Evolutionary conservation across 23 tunicate genomes (phyloP).

Genomic region (Ciona savignyi): DNA sequence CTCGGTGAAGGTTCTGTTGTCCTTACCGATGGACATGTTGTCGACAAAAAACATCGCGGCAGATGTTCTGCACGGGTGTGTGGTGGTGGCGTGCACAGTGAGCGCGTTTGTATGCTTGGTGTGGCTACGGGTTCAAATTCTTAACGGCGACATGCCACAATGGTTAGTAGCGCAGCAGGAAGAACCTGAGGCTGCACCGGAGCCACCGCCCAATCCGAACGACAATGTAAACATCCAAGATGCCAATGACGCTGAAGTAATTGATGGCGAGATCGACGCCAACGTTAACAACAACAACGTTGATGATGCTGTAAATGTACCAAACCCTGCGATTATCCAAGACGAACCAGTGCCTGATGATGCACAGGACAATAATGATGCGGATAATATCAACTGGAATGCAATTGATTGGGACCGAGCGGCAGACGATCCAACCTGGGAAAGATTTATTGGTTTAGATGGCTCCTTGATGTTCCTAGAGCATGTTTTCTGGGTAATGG

Average conservation of each 20-base stretch:
- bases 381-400: slow-evolving; percentile 47
- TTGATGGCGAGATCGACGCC: background rate
- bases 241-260: background rate
- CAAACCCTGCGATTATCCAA: background rate
- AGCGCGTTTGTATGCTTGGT: slow-evolving; percentile 56
- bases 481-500: slow-evolving; percentile 87
- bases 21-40: slow-evolving; percentile 62
- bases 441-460: slow-evolving; percentile 81
- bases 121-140: slow-evolving; percentile 70
- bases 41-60: slow-evolving; percentile 41
- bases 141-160: slow-evolving; percentile 74
- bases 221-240: slow-evolving; percentile 16
- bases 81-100: slow-evolving; percentile 70
- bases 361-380: background rate
- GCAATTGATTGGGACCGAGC: slow-evolving; percentile 61
- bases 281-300: slow-evolving; percentile 16
- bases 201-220: background rate
- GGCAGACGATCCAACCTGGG: slow-evolving; percentile 75
- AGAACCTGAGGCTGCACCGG: slow-evolving; percentile 7
- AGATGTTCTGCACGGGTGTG: slow-evolving; percentile 64
- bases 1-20: slow-evolving; percentile 32
- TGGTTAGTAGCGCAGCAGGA: slow-evolving; percentile 27
- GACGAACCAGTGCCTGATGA: slow-evolving; percentile 8
- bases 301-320: background rate
- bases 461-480: slow-evolving; percentile 86